A percentile compares a stretch with the other conserved stretches of the same genome.
These are phyloP conservation scores for Apostichopus parvimensis DNA, from an alignment of 35 echinoderm and acorn worm genomes.

Conservation along the genomic window DNA sequence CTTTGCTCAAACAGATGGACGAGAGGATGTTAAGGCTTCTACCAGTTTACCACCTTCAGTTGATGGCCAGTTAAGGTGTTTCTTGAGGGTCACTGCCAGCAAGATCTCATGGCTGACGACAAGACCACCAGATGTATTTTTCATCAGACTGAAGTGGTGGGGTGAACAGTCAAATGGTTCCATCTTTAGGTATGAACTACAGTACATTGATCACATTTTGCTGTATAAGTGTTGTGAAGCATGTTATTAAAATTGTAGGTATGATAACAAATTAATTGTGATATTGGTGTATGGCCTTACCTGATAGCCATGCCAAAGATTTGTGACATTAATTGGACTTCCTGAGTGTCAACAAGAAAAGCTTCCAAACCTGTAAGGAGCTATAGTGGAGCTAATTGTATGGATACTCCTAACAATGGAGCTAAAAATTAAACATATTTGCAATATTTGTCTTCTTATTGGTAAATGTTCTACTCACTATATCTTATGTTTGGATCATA, in stretches of 20 bases:
- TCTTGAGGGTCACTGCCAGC: slow-evolving; percentile 75
- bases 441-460: no score
- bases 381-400: no score
- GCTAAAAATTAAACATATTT: no score
- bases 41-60: slow-evolving; percentile 92
- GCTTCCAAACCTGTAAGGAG: no score
- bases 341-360: no score
- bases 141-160: slow-evolving; percentile 94
- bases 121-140: slow-evolving; percentile 78
- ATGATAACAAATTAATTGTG: background rate
- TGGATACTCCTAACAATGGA: no score
- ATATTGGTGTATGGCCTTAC: no score
- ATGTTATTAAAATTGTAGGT: background rate
- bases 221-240: background rate
- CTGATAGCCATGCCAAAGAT: no score
- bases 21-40: slow-evolving; percentile 86
- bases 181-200: slow-evolving; percentile 69
- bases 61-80: slow-evolving; percentile 92
- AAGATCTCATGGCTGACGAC: slow-evolving; percentile 77
- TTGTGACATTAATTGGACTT: no score
- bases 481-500: no score
- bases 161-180: slow-evolving; percentile 80
- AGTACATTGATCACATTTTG: no score
- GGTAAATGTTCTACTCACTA: no score
- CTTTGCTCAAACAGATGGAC: slow-evolving; percentile 54